phyloP scores from a whole-genome alignment of 1,140 invertebrate species.

The Brachionus koreanus region DNA sequence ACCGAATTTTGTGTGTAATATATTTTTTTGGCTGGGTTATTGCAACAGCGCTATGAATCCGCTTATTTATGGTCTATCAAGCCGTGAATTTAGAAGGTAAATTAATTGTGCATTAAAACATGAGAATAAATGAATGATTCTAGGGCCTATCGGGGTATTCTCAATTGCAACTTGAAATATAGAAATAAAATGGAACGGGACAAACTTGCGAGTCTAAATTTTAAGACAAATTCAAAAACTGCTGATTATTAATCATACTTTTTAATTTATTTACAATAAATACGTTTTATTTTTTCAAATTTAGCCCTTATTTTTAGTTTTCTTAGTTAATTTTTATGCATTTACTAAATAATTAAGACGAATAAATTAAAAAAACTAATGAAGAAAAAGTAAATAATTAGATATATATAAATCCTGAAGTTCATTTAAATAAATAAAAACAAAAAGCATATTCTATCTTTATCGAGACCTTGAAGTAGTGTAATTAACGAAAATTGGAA shows the following conservation, averaged over 20 bases:
- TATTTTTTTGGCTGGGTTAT: slow-evolving; percentile 70
- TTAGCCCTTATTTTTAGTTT: not conserved
- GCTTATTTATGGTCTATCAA: slow-evolving; percentile 94
- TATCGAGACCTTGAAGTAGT: no score
- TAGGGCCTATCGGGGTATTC: slow-evolving; percentile 20
- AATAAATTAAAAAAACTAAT: not conserved
- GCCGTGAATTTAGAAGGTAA: slow-evolving; percentile 79
- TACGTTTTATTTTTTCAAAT: not conserved
- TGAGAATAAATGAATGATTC: not conserved
- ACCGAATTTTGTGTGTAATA: slow-evolving; percentile 50
- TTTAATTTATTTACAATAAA: not conserved
- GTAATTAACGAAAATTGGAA: no score
- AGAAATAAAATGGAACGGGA: not conserved
- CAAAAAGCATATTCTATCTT: no score
- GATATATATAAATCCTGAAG: no score
- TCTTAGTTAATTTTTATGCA: no score
- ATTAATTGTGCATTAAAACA: not conserved
- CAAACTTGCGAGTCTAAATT: not conserved
- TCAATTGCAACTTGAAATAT: slow-evolving; percentile 29
- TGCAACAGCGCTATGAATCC: slow-evolving; percentile 71
- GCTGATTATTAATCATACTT: not conserved
- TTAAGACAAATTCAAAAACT: not conserved
- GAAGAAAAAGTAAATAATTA: no score
- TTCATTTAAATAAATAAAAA: no score
- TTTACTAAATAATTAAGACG: not conserved